phyloP scores from a whole-genome alignment of 2,113 vertebrate genomes.

The Choloepus hoffmanni region DNA sequence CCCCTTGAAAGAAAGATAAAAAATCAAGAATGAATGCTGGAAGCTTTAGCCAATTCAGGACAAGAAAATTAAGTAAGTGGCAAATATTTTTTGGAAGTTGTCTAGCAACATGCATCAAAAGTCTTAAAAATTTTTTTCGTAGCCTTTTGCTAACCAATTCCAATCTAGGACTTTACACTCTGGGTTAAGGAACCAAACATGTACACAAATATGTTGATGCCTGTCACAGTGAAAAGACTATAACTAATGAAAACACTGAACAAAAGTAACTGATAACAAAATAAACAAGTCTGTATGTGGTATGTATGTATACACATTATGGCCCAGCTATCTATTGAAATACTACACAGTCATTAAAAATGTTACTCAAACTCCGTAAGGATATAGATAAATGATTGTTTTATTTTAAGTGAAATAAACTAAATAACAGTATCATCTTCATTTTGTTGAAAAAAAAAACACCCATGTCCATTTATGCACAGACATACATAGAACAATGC shows the following conservation, averaged over 20 bases:
- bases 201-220: not conserved
- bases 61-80: not conserved
- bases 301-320: not conserved
- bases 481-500: not conserved
- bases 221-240: not conserved
- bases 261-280: not conserved
- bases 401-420: slow-evolving; percentile 1
- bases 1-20: not conserved
- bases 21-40: not conserved
- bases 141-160: not conserved
- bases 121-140: not conserved
- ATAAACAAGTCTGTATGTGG: not conserved
- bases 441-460: not conserved
- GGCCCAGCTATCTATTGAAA: not conserved
- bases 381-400: not conserved
- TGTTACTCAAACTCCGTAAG: not conserved
- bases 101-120: not conserved
- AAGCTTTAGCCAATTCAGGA: slow-evolving; percentile 21
- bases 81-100: not conserved
- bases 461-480: not conserved
- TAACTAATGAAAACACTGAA: not conserved
- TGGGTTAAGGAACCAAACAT: not conserved
- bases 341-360: not conserved
- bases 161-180: not conserved
- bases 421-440: not conserved